These are phyloP conservation scores for Ferrisia virgata DNA, from an alignment of 2,888 invertebrate species.

Conservation along the genomic window DNA sequence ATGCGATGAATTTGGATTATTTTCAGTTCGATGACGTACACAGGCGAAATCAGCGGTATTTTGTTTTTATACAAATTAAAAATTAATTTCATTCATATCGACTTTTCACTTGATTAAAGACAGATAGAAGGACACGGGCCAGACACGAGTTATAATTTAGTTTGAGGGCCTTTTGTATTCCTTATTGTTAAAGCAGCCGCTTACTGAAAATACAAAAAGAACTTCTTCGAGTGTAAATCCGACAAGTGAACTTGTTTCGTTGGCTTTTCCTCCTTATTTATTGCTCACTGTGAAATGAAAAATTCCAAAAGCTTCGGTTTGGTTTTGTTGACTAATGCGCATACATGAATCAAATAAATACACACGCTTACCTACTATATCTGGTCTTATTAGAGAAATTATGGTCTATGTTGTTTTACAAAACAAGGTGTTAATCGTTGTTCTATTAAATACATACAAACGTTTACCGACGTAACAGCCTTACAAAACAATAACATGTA, in stretches of 20 bases:
- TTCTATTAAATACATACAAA: constrained; percentile 9
- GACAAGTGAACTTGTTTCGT: constrained; percentile 3
- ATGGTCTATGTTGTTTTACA: constrained; percentile 5
- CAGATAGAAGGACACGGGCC: not conserved
- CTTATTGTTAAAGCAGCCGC: not conserved
- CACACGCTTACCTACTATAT: not conserved
- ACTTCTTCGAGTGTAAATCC: constrained; percentile 8
- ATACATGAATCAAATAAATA: not conserved
- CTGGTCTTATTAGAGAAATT: not conserved
- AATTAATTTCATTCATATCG: not conserved
- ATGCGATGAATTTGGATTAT: not conserved
- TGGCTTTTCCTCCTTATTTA: not conserved
- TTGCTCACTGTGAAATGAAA: not conserved
- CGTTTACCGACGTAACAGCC: not conserved
- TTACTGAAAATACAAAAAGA: not conserved
- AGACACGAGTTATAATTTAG: not conserved
- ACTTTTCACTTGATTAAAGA: not conserved
- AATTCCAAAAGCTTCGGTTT: not conserved
- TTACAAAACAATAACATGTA: constrained; percentile 30
- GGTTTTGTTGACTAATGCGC: not conserved
- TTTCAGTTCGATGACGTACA: not conserved
- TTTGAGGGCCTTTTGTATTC: not conserved
- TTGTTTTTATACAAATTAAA: not conserved
- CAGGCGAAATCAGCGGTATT: not conserved
- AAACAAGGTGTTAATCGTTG: constrained; percentile 29